A percentile compares a stretch with the other conserved stretches of the same genome.
Conservation (phyloP, 2,113 vertebrate species). For the Oreotrochilus melanogaster region DNA sequence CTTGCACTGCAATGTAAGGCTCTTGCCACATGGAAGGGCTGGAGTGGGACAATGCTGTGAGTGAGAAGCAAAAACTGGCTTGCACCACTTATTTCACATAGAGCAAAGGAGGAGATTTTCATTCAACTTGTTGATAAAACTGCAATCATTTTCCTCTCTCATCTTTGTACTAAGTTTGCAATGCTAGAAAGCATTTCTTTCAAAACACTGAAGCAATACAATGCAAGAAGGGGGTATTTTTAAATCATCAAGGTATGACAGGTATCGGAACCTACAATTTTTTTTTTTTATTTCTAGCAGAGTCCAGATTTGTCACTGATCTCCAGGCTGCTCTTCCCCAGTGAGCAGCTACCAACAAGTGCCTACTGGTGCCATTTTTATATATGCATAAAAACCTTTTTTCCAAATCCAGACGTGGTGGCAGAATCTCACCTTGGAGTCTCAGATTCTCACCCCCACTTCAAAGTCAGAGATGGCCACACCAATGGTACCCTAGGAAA, state of each 20-base stretch:
- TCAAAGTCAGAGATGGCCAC: neutral
- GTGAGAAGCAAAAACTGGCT: neutral
- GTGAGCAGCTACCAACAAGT: neutral
- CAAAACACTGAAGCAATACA: neutral
- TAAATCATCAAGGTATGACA: neutral
- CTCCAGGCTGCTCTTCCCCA: neutral
- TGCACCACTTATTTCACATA: neutral
- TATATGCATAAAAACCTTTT: fast-evolving
- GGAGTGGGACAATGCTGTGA: neutral
- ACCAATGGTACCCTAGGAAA: neutral
- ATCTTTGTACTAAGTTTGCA: neutral
- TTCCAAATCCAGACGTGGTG: neutral
- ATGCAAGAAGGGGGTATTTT: neutral
- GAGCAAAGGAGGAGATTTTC: neutral
- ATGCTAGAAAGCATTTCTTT: neutral
- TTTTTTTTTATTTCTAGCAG: neutral
- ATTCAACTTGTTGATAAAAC: neutral
- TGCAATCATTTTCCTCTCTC: neutral
- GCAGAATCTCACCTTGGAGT: neutral
- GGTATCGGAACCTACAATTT: neutral
- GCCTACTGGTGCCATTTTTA: neutral
- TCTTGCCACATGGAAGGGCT: neutral
- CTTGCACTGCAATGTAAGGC: neutral
- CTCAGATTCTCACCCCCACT: neutral
- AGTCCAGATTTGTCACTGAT: neutral